These are phyloP conservation scores for Ips typographus DNA, from an alignment of 1,140 invertebrate genomes.

Conservation along the genomic window DNA sequence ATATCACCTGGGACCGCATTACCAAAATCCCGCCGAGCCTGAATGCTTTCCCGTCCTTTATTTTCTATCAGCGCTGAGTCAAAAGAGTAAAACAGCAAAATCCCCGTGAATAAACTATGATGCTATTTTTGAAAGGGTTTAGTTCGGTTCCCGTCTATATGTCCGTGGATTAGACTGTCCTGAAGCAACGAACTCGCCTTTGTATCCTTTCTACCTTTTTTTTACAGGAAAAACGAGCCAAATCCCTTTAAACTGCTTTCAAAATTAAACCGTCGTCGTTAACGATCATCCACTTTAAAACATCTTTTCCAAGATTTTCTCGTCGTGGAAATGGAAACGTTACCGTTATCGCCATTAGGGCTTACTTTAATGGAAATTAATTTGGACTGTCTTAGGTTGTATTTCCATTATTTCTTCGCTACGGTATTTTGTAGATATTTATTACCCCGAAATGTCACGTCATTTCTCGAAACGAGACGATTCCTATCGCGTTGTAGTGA, in stretches of 20 bases:
- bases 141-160: background rate
- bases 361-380: conserved; percentile 34
- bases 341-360: conserved; percentile 19
- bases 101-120: conserved; percentile 22
- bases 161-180: background rate
- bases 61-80: conserved; percentile 25
- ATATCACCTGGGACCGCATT: conserved; percentile 32
- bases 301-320: conserved; percentile 23
- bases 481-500: conserved; percentile 15
- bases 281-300: conserved; percentile 28
- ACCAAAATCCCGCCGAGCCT: conserved; percentile 18
- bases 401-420: conserved; percentile 32
- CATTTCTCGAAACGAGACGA: conserved; percentile 23
- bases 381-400: conserved; percentile 33
- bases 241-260: background rate
- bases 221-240: background rate
- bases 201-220: no score
- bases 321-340: conserved; percentile 26
- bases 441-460: conserved; percentile 27
- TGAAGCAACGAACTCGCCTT: no score
- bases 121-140: conserved; percentile 11
- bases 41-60: conserved; percentile 15
- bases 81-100: conserved; percentile 18
- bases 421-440: conserved; percentile 31
- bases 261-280: conserved; percentile 10